These are phyloP conservation scores for Mormoops blainvillei DNA, from an alignment of 2,113 vertebrate species.

Conservation along the genomic window DNA sequence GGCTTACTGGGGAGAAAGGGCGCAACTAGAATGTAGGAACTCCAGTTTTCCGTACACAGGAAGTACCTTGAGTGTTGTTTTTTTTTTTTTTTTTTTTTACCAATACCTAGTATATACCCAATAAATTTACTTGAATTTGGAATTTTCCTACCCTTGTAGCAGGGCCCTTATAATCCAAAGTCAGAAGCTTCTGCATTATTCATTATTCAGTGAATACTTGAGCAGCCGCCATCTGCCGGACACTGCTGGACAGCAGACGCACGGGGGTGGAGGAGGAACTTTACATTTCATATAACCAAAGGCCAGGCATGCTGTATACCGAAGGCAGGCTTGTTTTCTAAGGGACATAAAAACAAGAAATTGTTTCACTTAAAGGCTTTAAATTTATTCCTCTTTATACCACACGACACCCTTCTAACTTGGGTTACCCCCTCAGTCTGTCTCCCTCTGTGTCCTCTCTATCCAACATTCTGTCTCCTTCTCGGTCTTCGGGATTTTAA, in stretches of 20 bases:
- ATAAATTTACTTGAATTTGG: not conserved
- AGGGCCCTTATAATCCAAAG: not conserved
- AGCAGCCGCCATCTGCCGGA: not conserved
- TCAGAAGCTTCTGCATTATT: not conserved
- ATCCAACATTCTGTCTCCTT: too few relatives aligned
- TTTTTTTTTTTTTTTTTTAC: not conserved
- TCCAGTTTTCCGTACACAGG: not conserved
- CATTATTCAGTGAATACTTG: not conserved
- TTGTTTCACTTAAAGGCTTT: not conserved
- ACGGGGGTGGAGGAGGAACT: not conserved
- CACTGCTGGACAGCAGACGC: too few relatives aligned
- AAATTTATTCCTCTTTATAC: not conserved
- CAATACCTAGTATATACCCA: not conserved
- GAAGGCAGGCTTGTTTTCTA: not conserved
- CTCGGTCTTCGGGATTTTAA: not conserved
- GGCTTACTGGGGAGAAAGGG: not conserved
- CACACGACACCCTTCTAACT: not conserved
- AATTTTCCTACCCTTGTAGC: not conserved
- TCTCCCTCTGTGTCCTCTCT: not conserved
- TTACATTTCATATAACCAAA: not conserved
- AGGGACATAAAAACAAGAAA: not conserved
- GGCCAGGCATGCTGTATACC: not conserved
- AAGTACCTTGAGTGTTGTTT: not conserved
- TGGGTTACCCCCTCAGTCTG: not conserved
- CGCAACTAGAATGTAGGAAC: not conserved